phyloP scores from a whole-genome alignment of 1,140 invertebrate species.

The Meloidogyne exigua region DNA sequence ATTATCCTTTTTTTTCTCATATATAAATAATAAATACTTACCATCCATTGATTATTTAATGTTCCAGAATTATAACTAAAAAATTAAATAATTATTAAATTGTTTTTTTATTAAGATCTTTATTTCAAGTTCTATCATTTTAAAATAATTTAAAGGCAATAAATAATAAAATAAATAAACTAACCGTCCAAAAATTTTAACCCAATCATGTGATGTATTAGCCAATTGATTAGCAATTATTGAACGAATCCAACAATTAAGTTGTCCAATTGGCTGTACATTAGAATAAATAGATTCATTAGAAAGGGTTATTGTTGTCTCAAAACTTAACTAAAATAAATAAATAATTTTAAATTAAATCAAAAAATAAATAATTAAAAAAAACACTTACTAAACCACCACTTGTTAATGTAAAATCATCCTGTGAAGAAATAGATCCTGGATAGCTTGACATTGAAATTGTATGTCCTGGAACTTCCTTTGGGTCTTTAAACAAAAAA shows the following conservation, averaged over 20 bases:
- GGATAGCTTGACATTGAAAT: slow-evolving; percentile 84
- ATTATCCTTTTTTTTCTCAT: too few species aligned
- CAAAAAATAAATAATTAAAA: not conserved
- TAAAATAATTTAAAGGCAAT: too few species aligned
- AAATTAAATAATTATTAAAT: slow-evolving; percentile 75
- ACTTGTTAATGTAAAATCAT: slow-evolving; percentile 79
- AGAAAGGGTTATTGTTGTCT: slow-evolving; percentile 76
- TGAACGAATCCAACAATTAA: slow-evolving; percentile 73
- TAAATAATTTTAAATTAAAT: not conserved
- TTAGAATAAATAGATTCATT: slow-evolving; percentile 70
- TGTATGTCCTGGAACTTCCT: slow-evolving; percentile 66
- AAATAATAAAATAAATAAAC: not conserved
- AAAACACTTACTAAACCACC: slow-evolving; percentile 69
- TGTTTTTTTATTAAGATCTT: too few species aligned
- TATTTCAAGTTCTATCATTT: too few species aligned
- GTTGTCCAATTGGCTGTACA: slow-evolving; percentile 69
- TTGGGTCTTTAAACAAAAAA: slow-evolving; percentile 34
- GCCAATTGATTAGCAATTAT: slow-evolving; percentile 82
- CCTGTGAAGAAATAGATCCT: slow-evolving; percentile 78
- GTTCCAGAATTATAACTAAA: slow-evolving; percentile 76
- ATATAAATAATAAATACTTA: slow-evolving; percentile 54
- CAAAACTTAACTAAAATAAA: slow-evolving; percentile 65
- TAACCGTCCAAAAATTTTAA: slow-evolving; percentile 32
- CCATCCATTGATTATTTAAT: slow-evolving; percentile 84
- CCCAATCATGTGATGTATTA: slow-evolving; percentile 66